Conservation (phyloP, 2,888 invertebrate genomes). For the Dyspetes luteomarginatus region DNA sequence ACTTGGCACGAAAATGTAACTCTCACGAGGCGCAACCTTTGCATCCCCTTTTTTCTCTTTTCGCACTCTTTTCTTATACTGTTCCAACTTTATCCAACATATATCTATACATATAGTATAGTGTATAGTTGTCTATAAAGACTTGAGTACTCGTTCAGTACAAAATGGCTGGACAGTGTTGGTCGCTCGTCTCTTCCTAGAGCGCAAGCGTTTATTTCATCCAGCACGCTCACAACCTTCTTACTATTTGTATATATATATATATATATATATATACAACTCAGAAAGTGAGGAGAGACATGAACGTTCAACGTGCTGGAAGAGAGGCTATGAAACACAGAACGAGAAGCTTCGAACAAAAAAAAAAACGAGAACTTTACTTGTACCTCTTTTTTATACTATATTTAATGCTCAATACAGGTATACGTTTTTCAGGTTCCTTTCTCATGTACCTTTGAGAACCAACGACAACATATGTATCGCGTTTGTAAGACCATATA, state of each 20-base stretch:
- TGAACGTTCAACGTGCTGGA: conserved; percentile 6
- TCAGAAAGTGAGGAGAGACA: too few relatives aligned
- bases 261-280: too few relatives aligned
- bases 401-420: neutral
- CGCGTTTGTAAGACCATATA: too few relatives aligned
- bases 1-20: conserved; percentile 22
- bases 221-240: too few relatives aligned
- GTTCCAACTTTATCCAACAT: neutral
- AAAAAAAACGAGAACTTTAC: conserved; percentile 12
- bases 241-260: too few relatives aligned
- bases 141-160: neutral
- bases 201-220: neutral
- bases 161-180: conserved; percentile 10
- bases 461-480: too few relatives aligned
- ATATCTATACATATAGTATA: neutral
- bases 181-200: conserved; percentile 9
- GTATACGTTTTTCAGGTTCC: conserved; percentile 20
- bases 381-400: conserved; percentile 4
- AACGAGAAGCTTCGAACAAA: conserved; percentile 61
- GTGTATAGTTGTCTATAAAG: conserved; percentile 1
- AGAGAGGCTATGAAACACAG: conserved; percentile 48
- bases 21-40: conserved; percentile 28
- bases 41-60: conserved; percentile 22
- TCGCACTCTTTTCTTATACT: conserved; percentile 2
- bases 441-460: too few relatives aligned